phyloP scores from a whole-genome alignment of 2,113 vertebrate species.

The Prochilodus magdalenae region DNA sequence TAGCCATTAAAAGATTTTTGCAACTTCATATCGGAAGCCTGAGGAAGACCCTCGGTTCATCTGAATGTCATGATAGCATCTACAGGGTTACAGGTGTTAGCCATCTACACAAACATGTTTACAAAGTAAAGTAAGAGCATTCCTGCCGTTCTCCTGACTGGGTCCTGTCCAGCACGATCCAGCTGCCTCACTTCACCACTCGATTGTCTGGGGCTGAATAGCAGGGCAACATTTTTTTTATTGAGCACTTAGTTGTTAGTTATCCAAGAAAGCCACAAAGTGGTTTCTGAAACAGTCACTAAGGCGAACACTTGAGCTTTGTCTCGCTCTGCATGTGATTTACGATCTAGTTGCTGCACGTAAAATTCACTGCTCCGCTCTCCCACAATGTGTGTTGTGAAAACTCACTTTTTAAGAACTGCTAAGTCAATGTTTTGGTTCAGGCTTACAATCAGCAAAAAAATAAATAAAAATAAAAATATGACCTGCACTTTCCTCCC shows the following conservation, averaged over 20 bases:
- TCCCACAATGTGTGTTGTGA: conserved; percentile 58
- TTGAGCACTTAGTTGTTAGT: conserved; percentile 63
- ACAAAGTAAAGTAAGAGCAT: conserved; percentile 47
- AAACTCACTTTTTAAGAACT: conserved; percentile 59
- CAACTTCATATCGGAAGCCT: conserved; percentile 43
- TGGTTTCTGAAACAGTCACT: conserved; percentile 65
- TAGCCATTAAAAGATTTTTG: conserved; percentile 25
- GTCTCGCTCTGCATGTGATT: conserved; percentile 66
- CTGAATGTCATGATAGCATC: conserved; percentile 49
- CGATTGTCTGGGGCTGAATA: conserved; percentile 68
- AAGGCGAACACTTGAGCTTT: conserved; percentile 57
- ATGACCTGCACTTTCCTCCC: conserved; percentile 26
- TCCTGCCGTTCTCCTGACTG: conserved; percentile 37
- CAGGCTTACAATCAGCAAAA: conserved; percentile 37
- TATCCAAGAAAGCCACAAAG: conserved; percentile 69
- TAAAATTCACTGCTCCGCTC: conserved; percentile 64
- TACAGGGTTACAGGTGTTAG: conserved; percentile 52
- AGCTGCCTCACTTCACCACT: conserved; percentile 59
- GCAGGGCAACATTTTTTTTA: conserved; percentile 67
- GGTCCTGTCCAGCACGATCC: conserved; percentile 34
- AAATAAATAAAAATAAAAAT: conserved; percentile 41
- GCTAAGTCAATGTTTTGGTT: conserved; percentile 57
- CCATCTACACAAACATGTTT: conserved; percentile 71
- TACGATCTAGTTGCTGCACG: conserved; percentile 62
- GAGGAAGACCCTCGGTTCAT: conserved; percentile 51